Evolutionary conservation across 2,113 vertebrate species (phyloP).

Genomic region (Brachyhypopomus occidentalis): DNA sequence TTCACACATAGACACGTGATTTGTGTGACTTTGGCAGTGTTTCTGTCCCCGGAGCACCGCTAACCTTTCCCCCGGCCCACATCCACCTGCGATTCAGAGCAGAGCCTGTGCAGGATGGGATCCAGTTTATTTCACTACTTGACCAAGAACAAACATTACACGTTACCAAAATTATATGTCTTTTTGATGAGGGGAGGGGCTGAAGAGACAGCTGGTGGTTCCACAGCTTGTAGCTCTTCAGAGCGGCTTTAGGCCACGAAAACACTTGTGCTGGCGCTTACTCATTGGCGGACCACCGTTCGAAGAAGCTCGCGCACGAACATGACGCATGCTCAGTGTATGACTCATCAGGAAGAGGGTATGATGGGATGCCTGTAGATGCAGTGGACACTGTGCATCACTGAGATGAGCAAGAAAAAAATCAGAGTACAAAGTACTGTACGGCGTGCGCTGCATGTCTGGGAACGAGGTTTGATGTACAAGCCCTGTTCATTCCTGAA

Average conservation of each 20-base stretch:
- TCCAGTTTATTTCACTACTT: constrained; percentile 68
- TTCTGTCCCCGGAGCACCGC: constrained; percentile 1
- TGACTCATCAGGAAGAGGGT: not conserved
- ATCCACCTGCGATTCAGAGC: constrained; percentile 52
- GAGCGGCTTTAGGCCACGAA: constrained; percentile 34
- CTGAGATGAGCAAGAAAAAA: not conserved
- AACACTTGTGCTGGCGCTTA: constrained; percentile 26
- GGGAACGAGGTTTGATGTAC: constrained; percentile 40
- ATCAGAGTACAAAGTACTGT: not conserved
- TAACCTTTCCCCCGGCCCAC: constrained; percentile 41
- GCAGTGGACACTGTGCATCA: constrained; percentile 2
- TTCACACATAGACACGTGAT: constrained; percentile 53
- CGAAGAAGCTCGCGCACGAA: constrained; percentile 30
- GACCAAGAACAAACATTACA: constrained; percentile 69
- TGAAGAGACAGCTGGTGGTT: constrained; percentile 42
- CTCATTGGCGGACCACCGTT: constrained; percentile 24
- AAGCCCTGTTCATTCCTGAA: constrained; percentile 43
- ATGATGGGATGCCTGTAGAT: constrained; percentile 13
- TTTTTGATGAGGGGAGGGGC: constrained; percentile 34
- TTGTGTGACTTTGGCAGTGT: constrained; percentile 47
- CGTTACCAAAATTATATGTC: constrained; percentile 44
- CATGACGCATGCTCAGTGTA: not conserved
- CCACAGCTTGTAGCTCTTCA: too few species aligned
- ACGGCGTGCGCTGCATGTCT: constrained; percentile 17
- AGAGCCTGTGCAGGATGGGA: constrained; percentile 31